A percentile compares a stretch with the other conserved stretches of the same genome.
phyloP scores from a whole-genome alignment of 2,113 vertebrate species.

The Suncus etruscus region DNA sequence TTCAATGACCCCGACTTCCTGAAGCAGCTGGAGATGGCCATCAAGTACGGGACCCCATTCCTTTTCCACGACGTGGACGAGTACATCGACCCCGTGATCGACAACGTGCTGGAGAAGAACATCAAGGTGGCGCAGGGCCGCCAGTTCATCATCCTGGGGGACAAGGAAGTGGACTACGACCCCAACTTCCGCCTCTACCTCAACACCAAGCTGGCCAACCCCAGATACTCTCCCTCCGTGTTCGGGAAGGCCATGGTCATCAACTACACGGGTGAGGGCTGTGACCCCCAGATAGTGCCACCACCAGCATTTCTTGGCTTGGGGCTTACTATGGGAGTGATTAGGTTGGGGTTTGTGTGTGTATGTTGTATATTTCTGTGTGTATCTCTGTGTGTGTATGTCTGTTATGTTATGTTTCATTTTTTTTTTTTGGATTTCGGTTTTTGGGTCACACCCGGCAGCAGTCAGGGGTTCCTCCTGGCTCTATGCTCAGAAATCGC shows the following conservation, averaged over 20 bases:
- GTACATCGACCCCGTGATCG: slow-evolving; percentile 97
- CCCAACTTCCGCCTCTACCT: slow-evolving; percentile 95
- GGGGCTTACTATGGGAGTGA: too few species aligned
- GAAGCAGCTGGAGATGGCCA: slow-evolving; percentile 95
- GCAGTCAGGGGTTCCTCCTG: too few species aligned
- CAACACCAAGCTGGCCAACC: slow-evolving; percentile 96
- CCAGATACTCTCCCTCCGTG: slow-evolving; percentile 94
- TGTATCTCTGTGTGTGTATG: too few species aligned
- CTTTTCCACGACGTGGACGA: slow-evolving; percentile 97
- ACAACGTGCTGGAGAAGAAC: slow-evolving; percentile 96
- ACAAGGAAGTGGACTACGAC: slow-evolving; percentile 97
- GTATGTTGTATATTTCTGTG: too few species aligned
- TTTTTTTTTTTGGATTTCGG: too few species aligned
- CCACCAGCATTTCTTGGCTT: too few species aligned
- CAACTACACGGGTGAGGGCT: slow-evolving; percentile 95
- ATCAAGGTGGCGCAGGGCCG: slow-evolving; percentile 91
- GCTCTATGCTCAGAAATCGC: too few species aligned
- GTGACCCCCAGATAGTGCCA: neutral
- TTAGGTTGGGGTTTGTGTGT: too few species aligned
- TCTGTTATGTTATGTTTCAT: too few species aligned
- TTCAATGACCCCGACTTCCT: slow-evolving; percentile 98
- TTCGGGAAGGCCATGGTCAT: slow-evolving; percentile 98
- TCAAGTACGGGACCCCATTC: slow-evolving; percentile 96
- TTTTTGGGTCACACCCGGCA: too few species aligned
- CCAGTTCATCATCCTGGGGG: slow-evolving; percentile 92